phyloP scores from a whole-genome alignment of 2,888 invertebrate genomes.

The Dynastes hyllus region DNA sequence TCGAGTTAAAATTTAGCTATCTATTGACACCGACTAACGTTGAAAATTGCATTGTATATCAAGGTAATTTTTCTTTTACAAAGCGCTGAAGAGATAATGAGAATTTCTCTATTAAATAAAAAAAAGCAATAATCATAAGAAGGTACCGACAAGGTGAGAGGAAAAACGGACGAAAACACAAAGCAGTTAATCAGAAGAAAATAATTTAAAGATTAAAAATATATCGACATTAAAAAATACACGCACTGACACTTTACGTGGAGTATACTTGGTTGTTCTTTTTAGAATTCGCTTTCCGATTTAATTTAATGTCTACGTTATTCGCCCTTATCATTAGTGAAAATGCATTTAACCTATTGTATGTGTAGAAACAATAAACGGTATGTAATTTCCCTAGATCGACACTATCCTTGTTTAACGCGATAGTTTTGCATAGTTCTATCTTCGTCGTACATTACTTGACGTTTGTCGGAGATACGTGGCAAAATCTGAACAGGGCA shows the following conservation, averaged over 20 bases:
- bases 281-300: not conserved
- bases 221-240: conserved; percentile 24
- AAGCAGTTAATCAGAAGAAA: not conserved
- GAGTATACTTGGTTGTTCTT: conserved; percentile 12
- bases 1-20: conserved; percentile 26
- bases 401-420: not conserved
- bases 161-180: conserved; percentile 4
- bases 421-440: not conserved
- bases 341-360: conserved; percentile 24
- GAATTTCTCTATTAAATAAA: too few species aligned
- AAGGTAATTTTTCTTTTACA: not conserved
- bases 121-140: not conserved
- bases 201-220: conserved; percentile 39
- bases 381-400: conserved; percentile 1
- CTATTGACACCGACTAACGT: conserved; percentile 3
- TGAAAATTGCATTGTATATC: conserved; percentile 24
- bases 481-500: conserved; percentile 31
- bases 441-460: conserved; percentile 1
- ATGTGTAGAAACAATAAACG: conserved; percentile 28
- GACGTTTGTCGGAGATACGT: conserved; percentile 45
- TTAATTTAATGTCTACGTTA: conserved; percentile 7
- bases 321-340: not conserved
- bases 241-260: conserved; percentile 22
- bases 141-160: too few species aligned
- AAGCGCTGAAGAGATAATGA: not conserved